Conservation (phyloP, 2,113 vertebrate genomes). For the Daphoenositta chrysoptera region DNA sequence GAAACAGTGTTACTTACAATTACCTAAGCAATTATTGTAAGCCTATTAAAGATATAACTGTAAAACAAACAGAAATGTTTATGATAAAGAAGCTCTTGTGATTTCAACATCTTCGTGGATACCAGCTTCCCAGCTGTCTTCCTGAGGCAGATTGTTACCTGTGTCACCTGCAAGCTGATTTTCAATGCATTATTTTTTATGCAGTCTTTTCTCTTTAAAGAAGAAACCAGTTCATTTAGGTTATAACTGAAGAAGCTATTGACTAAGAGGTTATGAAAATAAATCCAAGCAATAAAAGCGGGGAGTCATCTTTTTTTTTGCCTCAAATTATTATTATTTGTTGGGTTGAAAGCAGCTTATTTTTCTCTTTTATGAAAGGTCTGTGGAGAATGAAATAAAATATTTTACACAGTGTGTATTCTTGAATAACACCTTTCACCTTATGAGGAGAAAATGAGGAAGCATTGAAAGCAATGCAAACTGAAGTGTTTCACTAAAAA, state of each 20-base stretch:
- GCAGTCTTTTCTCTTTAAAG: not conserved
- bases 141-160: not conserved
- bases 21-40: not conserved
- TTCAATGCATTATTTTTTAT: not conserved
- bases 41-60: not conserved
- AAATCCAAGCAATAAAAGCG: not conserved
- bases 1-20: not conserved
- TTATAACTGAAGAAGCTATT: not conserved
- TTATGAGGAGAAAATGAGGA: not conserved
- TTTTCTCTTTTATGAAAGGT: not conserved
- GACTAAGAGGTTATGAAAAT: not conserved
- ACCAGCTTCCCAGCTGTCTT: not conserved
- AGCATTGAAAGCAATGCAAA: not conserved
- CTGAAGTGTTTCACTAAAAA: not conserved
- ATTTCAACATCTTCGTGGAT: not conserved
- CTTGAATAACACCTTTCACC: not conserved
- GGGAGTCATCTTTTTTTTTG: fast-evolving
- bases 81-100: not conserved
- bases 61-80: not conserved
- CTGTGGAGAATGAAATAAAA: not conserved
- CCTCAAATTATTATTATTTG: not conserved
- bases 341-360: not conserved
- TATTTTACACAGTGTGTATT: not conserved
- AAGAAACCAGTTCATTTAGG: not conserved
- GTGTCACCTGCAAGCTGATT: not conserved